Base-by-base conservation (phyloP, 1,140 invertebrate species). In the Polypedilum vanderplanki region DNA sequence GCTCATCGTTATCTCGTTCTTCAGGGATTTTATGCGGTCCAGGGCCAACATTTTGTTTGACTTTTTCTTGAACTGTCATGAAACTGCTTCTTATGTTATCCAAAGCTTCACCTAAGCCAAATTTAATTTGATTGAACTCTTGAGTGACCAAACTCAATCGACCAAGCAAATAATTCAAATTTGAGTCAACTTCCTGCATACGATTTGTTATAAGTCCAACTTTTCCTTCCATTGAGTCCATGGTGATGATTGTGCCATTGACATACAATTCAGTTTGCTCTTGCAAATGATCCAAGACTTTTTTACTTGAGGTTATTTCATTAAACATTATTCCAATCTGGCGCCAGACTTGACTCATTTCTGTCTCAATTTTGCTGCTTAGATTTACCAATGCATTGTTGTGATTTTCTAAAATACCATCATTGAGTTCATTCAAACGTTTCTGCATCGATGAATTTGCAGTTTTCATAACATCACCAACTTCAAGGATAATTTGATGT, bases 291-390 rank as follows among this genome's bases (percentile, higher is more conserved):
- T 91, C 89, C 3, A 96, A 81, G 2, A 91, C 86, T 65, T 87
- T 87, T 8, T 91, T 89, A 79, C 89, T 94, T 74, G 90, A 87
- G 17, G 87, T 89, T 79, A 95, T 88, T 79, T 94, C 91, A 76
- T 91, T 88, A 81, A 94, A 91, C 91, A 96, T 93, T 17, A 93
- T 92, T 76, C 92, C 91, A 77, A 94, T 93, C 83, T 93, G 92
- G 17, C 91, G 83, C 93, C 93, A 94, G 1, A 95, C 92, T 80
- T 93, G 90, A 75, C 89, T 89, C 80, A 96, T 92, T 79, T 94
- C 92, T 22, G 88, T 85, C 78, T 94, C 92, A 80, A 96, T 89
- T 78, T 91, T 90, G 0, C 85, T 84, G 5, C 90, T 94, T 24
- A 95, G 80, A 81, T 95, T 94, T 3, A 87, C 87, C 40, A 92